Conservation (phyloP, 2,113 vertebrate genomes). For the Petromus typicus region DNA sequence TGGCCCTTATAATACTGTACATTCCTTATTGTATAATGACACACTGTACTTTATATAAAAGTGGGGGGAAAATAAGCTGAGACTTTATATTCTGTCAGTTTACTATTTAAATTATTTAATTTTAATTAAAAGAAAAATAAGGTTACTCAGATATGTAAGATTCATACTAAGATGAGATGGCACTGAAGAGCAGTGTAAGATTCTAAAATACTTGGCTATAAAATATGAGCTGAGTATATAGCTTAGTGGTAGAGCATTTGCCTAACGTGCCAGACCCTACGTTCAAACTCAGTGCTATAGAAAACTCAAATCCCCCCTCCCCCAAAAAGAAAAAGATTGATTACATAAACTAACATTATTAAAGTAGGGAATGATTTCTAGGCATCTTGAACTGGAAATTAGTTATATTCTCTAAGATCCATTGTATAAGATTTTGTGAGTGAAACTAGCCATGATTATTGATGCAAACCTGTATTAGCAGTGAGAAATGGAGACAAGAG, state of each 20-base stretch:
- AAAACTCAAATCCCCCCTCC: too few species aligned
- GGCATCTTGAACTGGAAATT: not conserved
- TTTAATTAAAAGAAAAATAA: not conserved
- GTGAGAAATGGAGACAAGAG: not conserved
- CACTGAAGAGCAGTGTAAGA: not conserved
- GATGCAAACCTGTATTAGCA: not conserved
- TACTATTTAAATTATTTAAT: slow-evolving; percentile 18
- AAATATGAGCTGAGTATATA: not conserved
- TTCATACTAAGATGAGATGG: not conserved
- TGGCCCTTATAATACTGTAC: not conserved
- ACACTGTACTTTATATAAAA: slow-evolving; percentile 11
- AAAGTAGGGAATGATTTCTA: not conserved
- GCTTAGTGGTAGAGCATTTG: not conserved
- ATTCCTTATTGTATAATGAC: not conserved
- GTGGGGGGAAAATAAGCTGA: not conserved
- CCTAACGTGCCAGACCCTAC: not conserved
- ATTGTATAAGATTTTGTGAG: not conserved
- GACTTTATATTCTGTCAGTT: not conserved
- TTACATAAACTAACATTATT: not conserved
- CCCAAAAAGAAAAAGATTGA: not conserved
- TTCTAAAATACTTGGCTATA: slow-evolving; percentile 9
- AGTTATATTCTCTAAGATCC: not conserved
- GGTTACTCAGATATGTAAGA: not conserved
- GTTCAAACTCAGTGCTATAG: not conserved
- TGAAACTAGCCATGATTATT: not conserved